Percentiles rank a stretch among this genome's conserved stretches.
These are phyloP conservation scores for Conus canariensis DNA, from an alignment of 2,888 invertebrate genomes.

Conservation along the genomic window DNA sequence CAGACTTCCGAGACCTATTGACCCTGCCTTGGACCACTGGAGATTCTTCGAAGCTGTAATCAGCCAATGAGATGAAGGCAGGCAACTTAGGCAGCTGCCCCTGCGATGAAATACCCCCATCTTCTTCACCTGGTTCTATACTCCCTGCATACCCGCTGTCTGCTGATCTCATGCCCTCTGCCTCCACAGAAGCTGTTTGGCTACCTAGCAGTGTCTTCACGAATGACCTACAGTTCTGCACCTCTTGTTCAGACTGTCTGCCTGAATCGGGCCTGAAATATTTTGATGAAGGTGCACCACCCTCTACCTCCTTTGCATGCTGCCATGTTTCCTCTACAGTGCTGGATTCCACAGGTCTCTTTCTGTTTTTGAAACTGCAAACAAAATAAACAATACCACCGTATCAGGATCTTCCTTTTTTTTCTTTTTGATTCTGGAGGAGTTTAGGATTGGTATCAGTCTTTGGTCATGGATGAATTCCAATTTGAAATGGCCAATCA, in stretches of 20 bases:
- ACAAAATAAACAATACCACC: neutral
- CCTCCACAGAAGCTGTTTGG: neutral
- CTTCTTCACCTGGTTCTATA: neutral
- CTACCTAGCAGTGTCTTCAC: neutral
- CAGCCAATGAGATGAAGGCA: constrained; percentile 39
- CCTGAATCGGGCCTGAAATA: neutral
- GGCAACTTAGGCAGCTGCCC: neutral
- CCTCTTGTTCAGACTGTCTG: neutral
- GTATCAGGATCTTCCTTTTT: too few species aligned
- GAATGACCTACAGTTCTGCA: neutral
- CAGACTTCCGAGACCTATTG: neutral
- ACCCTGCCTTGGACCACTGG: neutral
- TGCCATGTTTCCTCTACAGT: neutral
- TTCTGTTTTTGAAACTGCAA: neutral
- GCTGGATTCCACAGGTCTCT: neutral
- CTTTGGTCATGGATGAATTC: too few species aligned
- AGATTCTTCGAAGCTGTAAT: constrained; percentile 32
- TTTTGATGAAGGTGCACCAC: neutral
- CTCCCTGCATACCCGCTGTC: neutral
- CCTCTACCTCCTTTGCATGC: neutral
- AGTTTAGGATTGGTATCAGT: too few species aligned
- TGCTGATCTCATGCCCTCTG: neutral
- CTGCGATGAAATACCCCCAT: neutral
- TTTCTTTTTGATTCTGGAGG: too few species aligned
- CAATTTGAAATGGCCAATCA: too few species aligned